These are phyloP conservation scores for Ceratina japonica DNA, from an alignment of 1,140 invertebrate species.

Conservation along the genomic window DNA sequence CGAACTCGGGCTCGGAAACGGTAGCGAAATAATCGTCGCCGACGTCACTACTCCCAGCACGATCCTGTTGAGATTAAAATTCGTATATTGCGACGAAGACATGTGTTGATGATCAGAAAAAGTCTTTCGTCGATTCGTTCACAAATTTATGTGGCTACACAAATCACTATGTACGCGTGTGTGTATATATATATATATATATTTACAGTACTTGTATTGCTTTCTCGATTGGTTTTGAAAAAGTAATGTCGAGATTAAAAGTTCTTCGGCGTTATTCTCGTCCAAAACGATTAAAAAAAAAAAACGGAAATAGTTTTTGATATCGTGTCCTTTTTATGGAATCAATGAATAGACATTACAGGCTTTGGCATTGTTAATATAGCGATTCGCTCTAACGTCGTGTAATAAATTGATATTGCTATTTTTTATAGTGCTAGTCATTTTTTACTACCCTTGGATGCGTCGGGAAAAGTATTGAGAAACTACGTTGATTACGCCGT, in stretches of 20 bases:
- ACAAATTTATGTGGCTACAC: conserved; percentile 33
- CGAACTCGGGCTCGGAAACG: conserved; percentile 91
- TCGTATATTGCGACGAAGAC: conserved; percentile 62
- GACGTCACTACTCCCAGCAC: conserved; percentile 93
- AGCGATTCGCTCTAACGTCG: conserved; percentile 22
- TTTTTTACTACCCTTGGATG: conserved; percentile 20
- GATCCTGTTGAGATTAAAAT: conserved; percentile 85
- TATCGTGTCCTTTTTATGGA: conserved; percentile 14
- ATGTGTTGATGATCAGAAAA: conserved; percentile 27
- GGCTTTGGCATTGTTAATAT: conserved; percentile 29
- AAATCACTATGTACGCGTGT: too few species aligned
- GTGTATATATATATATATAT: too few species aligned
- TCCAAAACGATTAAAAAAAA: conserved; percentile 19
- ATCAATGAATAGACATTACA: conserved; percentile 24
- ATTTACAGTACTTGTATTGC: conserved; percentile 48
- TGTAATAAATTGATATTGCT: conserved; percentile 34
- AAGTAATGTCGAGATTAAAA: background rate
- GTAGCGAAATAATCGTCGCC: conserved; percentile 91
- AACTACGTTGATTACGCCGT: conserved; percentile 16
- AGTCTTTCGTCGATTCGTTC: conserved; percentile 32
- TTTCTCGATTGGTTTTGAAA: conserved; percentile 14
- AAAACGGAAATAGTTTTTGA: conserved; percentile 26
- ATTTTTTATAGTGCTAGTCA: conserved; percentile 1
- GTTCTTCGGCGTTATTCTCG: conserved; percentile 7
- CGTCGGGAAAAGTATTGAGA: conserved; percentile 39